Base-by-base conservation (phyloP, 2,888 invertebrate genomes). In the Globia sparganii region DNA sequence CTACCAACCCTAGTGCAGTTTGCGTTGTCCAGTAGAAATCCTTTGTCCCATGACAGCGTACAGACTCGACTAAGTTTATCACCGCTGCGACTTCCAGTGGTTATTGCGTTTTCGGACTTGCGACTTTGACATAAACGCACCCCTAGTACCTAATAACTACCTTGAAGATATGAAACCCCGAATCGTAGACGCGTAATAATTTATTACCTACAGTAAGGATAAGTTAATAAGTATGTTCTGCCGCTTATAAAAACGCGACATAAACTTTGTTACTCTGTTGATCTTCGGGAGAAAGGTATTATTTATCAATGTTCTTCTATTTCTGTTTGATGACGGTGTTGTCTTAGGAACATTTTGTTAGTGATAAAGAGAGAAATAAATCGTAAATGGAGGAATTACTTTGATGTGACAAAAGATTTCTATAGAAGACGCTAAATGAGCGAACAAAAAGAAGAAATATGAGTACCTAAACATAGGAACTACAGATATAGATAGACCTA, bases 11-110 rank as follows among this genome's bases (percentile, higher is more conserved):
- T 91, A 88, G 46, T 40, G 58, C 77, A 83, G 73, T 77, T 69
- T 67, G 81, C 72, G 90, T 90, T 91, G 92, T 84, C 91, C 91
- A 90, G 90, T 87, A 87, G 90, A 92, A 90, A 91, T 93, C 92
- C 93, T 95, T 94, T 94, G 94, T 94, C 92, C 93, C 93, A 86
- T 89, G 92, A 91, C 91, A 91, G 89, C 89, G 88, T 90, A 89
- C 77, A 79, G 83, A 70, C 74, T 89, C 91, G 87, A 91, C 91
- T 91, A 91, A 94, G 92, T 95, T 94, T 94, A 94, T 94, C 91
- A 91, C 92, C 90, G 89, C 76, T 89, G 91, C 88, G 91, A 93
- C 93, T 93, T 92, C 91, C 91, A 94, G 91, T 91, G 91, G 94
- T 94, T 94, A 95, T 95, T 95, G 93, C 94, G 90, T 90, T 91